These are phyloP conservation scores for Argya squamiceps DNA, from an alignment of 2,797 vertebrate species.

Conservation along the genomic window DNA sequence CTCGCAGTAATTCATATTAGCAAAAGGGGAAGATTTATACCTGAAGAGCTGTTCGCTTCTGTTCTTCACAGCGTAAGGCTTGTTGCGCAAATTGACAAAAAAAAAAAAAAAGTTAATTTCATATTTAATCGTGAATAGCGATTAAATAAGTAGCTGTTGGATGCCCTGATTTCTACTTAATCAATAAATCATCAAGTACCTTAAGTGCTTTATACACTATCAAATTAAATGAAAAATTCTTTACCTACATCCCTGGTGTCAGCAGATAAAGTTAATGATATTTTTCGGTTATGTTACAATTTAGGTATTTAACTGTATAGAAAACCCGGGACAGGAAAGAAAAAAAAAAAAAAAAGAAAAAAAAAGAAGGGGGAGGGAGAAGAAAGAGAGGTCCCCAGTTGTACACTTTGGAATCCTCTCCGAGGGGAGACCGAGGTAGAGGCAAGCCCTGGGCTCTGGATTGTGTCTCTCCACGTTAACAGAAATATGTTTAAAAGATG, in stretches of 20 bases:
- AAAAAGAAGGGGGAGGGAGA: too few relatives aligned
- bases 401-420: background rate
- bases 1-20: conserved; percentile 69
- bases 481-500: background rate
- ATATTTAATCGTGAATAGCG: conserved; percentile 73
- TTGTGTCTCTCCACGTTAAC: background rate
- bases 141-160: conserved; percentile 78
- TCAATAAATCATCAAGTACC: conserved; percentile 82
- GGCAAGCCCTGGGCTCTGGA: background rate
- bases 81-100: conserved; percentile 40
- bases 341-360: background rate
- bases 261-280: conserved; percentile 74
- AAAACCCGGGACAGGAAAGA: background rate
- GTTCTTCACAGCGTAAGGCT: conserved; percentile 44
- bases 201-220: conserved; percentile 79
- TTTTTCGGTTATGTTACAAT: conserved; percentile 73
- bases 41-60: conserved; percentile 33
- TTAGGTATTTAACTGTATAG: conserved; percentile 63
- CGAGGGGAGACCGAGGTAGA: background rate
- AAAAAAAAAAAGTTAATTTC: conserved; percentile 45
- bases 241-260: conserved; percentile 76
- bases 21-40: conserved; percentile 72
- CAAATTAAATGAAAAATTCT: conserved; percentile 83
- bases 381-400: background rate
- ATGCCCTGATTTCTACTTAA: conserved; percentile 78